A percentile compares a stretch with the other conserved stretches of the same genome.
Conservation (phyloP, 2,113 vertebrate species). For the Toxotes chatareus region DNA sequence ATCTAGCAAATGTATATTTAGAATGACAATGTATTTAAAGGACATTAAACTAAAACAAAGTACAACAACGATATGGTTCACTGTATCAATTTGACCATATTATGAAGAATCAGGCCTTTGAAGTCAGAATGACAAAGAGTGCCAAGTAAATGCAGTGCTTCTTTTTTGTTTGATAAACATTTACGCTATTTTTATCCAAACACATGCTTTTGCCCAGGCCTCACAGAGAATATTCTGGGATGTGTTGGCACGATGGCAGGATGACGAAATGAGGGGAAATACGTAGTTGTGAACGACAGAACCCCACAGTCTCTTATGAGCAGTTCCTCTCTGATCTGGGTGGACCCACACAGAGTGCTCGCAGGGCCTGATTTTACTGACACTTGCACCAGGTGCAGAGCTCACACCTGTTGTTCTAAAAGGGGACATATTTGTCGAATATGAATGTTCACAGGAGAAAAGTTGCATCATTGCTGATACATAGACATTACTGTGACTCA, state of each 20-base stretch:
- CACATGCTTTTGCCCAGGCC: conserved; percentile 57
- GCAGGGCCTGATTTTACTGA: conserved; percentile 44
- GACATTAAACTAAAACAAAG: background rate
- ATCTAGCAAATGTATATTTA: background rate
- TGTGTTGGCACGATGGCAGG: conserved; percentile 58
- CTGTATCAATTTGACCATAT: conserved; percentile 7
- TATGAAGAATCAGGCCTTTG: background rate
- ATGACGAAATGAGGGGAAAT: conserved; percentile 79
- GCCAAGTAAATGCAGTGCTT: background rate
- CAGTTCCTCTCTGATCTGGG: conserved; percentile 75
- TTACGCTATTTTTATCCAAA: conserved; percentile 11
- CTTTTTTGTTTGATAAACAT: conserved; percentile 18
- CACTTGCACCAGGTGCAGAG: conserved; percentile 70
- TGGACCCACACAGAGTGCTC: conserved; percentile 59
- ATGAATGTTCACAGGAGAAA: conserved; percentile 53
- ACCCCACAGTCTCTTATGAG: conserved; percentile 85
- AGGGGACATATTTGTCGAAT: conserved; percentile 41
- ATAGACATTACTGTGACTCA: conserved; percentile 51
- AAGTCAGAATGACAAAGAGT: background rate
- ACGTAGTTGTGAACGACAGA: conserved; percentile 81
- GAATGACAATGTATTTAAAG: background rate
- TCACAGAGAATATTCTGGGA: conserved; percentile 41
- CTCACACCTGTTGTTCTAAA: conserved; percentile 64
- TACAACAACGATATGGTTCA: background rate
- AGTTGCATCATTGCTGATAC: conserved; percentile 43